phyloP scores from a whole-genome alignment of 2,113 vertebrate species.

The Melanerpes formicivorus region DNA sequence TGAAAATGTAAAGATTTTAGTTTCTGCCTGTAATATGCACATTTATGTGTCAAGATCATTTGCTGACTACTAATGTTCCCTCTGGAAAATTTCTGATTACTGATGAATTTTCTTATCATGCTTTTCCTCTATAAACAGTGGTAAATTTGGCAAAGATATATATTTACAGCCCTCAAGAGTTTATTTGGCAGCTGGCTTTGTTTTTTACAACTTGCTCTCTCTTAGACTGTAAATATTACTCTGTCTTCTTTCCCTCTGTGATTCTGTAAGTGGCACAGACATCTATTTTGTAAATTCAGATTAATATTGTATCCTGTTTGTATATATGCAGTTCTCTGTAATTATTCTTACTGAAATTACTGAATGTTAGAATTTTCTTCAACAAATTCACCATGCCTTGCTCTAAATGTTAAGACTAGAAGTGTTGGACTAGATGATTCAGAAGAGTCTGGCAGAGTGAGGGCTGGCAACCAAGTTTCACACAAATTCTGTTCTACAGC shows the following conservation, averaged over 20 bases:
- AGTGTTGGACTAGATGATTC: not conserved
- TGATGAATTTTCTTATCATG: not conserved
- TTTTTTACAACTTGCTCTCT: not conserved
- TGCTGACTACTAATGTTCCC: not conserved
- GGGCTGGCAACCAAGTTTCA: not conserved
- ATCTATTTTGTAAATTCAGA: constrained; percentile 23
- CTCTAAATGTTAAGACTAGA: not conserved
- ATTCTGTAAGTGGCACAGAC: not conserved
- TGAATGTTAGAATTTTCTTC: not conserved
- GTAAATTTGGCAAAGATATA: constrained; percentile 8
- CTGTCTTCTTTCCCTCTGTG: not conserved
- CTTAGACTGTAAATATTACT: constrained; percentile 15
- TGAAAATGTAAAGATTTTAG: not conserved
- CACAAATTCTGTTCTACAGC: not conserved
- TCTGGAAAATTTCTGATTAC: not conserved
- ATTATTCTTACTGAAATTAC: not conserved
- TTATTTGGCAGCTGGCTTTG: constrained; percentile 2
- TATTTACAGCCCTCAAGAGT: not conserved
- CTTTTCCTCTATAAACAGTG: not conserved
- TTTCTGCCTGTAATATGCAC: not conserved
- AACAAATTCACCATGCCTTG: accelerated
- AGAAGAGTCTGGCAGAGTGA: not conserved
- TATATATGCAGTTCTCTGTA: not conserved
- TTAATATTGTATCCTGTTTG: not conserved
- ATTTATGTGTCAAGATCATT: not conserved